Evolutionary conservation across 2,797 vertebrate species (phyloP), one percentile per base, ranked within the genome.

Genomic region (Gymnocypris eckloni): DNA sequence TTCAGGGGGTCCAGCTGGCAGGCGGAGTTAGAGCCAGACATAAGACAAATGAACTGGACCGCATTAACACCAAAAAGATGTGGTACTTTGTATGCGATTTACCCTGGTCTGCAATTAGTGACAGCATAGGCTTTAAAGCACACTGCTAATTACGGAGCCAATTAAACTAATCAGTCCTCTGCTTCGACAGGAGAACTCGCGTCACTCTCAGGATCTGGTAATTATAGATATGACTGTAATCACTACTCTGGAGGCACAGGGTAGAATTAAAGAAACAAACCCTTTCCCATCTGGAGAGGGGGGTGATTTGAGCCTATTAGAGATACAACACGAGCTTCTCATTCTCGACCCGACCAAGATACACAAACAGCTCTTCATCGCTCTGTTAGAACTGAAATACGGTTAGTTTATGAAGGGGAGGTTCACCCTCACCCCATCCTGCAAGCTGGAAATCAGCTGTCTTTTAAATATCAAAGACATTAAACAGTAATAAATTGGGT

Each of bases 191-290:
- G 86, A 88, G 83, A 86, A 54, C 87, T 84, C 73, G 45, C 77
- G 70, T 90, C 90, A 87, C 75, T 56, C 87, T 81, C 85, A 88
- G 79, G 88, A 79, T 88, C 81, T 71, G 78, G 83, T 90, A 89
- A 90, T 91, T 90, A 88, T 87, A 90, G 87, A 89, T 84, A 89
- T 39, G 86, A 75, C 85, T 72, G 82, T 86, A 91, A 90, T 90
- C 86, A 90, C 52, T 54, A 86, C 52, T 80, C 81, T 76, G 39
- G 56, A 86, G 75, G 56, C 86, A 76, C 86, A 70, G 82, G 83
- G 75, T 81, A 56, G 76, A 76, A 86, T 79, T 88, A 84, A 84
- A 79, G 81, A 83, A 86, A 83, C 84, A 83, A 80, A 86, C 56
- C 77, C 72, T 86, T 71, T 82, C 71, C 56, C 59, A 79, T 88